Percentiles rank a stretch among this genome's conserved stretches.
Conservation (phyloP, 2,888 invertebrate species). For the Mimachlamys varia region DNA sequence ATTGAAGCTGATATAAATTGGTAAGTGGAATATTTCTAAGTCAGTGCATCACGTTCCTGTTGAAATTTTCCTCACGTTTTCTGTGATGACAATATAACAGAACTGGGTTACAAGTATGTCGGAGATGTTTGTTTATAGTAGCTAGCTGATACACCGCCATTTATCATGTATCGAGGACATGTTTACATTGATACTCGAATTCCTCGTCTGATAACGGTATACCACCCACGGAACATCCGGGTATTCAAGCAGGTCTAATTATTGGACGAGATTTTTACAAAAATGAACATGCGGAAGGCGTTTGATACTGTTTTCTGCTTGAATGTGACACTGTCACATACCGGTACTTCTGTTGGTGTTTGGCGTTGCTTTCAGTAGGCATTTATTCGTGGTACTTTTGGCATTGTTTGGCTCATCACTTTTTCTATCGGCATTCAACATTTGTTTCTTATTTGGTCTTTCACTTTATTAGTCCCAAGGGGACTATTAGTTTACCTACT, state of each 20-base stretch:
- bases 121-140: background rate
- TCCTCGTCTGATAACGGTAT: background rate
- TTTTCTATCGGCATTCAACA: no score
- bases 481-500: no score
- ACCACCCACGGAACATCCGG: background rate
- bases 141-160: background rate
- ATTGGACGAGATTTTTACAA: no score
- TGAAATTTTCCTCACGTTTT: background rate
- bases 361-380: no score
- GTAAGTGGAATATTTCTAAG: background rate
- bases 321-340: no score
- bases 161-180: background rate
- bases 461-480: no score
- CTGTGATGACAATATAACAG: background rate
- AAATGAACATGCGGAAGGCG: no score
- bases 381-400: no score
- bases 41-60: background rate
- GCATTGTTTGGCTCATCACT: no score
- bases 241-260: background rate
- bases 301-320: no score
- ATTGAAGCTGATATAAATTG: background rate
- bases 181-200: background rate
- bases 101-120: background rate
- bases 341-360: no score
- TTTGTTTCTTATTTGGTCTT: no score